Evolutionary conservation across 2,888 invertebrate genomes (phyloP).

Genomic region (Amphimallon solstitiale): DNA sequence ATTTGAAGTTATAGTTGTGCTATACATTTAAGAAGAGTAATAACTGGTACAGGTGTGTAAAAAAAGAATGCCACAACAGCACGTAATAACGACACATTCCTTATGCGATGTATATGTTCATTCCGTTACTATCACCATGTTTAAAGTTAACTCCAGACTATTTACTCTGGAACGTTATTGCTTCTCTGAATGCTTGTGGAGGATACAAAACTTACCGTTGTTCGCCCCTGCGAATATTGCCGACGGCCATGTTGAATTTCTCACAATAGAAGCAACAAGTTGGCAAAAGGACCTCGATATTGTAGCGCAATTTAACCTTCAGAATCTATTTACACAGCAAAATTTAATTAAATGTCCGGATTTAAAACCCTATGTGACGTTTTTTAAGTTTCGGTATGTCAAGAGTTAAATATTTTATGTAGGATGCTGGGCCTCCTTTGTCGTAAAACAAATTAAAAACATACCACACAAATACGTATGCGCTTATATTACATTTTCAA

Average conservation of each 20-base stretch:
- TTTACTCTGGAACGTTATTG: constrained; percentile 30
- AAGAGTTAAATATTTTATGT: constrained; percentile 25
- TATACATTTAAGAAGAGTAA: constrained; percentile 2
- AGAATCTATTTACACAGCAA: constrained; percentile 38
- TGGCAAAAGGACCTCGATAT: constrained; percentile 42
- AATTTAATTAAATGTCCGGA: constrained; percentile 38
- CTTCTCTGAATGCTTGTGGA: constrained; percentile 28
- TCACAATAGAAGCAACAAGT: constrained; percentile 49
- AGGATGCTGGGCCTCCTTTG: constrained; percentile 14
- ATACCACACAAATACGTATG: not conserved
- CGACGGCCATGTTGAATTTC: constrained; percentile 47
- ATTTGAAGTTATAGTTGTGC: too few relatives aligned
- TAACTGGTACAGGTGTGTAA: not conserved
- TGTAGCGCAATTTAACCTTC: constrained; percentile 41
- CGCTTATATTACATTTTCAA: constrained; percentile 17
- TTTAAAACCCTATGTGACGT: constrained; percentile 15
- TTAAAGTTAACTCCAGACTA: constrained; percentile 32
- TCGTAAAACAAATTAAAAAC: constrained; percentile 19
- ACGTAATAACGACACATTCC: constrained; percentile 25
- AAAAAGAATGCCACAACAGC: constrained; percentile 26
- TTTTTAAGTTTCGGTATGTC: constrained; percentile 22
- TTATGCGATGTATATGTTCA: constrained; percentile 18
- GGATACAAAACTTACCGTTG: constrained; percentile 26
- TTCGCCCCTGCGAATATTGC: constrained; percentile 42
- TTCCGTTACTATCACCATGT: constrained; percentile 14